Percentiles rank a stretch among this genome's conserved stretches.
Conservation (phyloP, 23 tunicate species). For the Styela clava region DNA sequence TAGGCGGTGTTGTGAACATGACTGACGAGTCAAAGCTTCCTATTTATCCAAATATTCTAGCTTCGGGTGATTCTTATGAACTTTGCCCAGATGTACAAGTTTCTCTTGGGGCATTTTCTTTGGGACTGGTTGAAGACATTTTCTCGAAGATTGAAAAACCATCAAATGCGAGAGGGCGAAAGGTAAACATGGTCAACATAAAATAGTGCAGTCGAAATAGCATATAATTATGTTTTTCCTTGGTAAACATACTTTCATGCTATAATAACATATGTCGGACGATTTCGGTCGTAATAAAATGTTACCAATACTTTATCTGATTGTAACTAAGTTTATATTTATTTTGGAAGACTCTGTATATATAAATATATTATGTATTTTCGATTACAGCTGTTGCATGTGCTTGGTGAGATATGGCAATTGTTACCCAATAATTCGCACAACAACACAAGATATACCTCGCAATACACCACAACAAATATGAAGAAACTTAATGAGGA, state of each 20-base stretch:
- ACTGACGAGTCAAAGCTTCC: conserved; percentile 34
- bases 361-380: too few relatives aligned
- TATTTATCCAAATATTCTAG: conserved; percentile 28
- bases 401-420: neutral
- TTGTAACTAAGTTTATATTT: too few relatives aligned
- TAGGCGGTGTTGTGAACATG: conserved; percentile 39
- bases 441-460: neutral
- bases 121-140: conserved; percentile 27
- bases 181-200: too few relatives aligned
- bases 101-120: conserved; percentile 18
- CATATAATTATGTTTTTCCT: too few relatives aligned
- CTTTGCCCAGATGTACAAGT: conserved; percentile 9
- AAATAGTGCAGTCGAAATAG: too few relatives aligned
- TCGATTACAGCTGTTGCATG: neutral
- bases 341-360: too few relatives aligned
- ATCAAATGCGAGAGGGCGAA: conserved; percentile 6
- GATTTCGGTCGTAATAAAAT: too few relatives aligned
- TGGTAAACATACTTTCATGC: too few relatives aligned
- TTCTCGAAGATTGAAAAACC: conserved; percentile 46
- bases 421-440: neutral
- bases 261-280: too few relatives aligned
- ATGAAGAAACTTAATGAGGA: neutral
- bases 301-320: too few relatives aligned
- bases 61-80: conserved; percentile 25
- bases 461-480: neutral